Base-by-base conservation (phyloP, 2,797 vertebrate genomes). In the Hemibagrus guttatus region DNA sequence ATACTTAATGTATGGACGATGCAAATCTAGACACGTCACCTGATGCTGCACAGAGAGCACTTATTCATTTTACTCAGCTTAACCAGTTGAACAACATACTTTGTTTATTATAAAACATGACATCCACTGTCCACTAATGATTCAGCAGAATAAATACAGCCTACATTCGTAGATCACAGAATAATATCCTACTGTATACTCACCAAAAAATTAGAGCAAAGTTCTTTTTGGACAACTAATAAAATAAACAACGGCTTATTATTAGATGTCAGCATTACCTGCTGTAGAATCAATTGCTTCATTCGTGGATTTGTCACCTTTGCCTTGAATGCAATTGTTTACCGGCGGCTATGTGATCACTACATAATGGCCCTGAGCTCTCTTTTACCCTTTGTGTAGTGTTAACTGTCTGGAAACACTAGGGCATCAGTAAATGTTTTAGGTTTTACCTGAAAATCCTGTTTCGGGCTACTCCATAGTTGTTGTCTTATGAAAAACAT, bases 401-500 rank as follows among this genome's bases (percentile, higher is more conserved):
- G 58, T 75, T 81, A 88, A 85, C 78, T 66, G 78, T 88, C 61
- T 85, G 63, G 52, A 88, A 83, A 83, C 64, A 56, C 54, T 39
- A 54, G 35, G 6, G 19, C 46, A 54, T 85, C 61, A 17, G 87
- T 88, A 83, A 79, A 83, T 89, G 88, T 83, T 84, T 75, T 84
- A n/a, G 35, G 80, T 87, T 85, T 74, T 87, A 84, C 86, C 88
- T 84, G 84, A 89, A 85, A 87, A 89, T 64, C 88, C 84, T 74
- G 84, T 86, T 88, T 83, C 23, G 46, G 52, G 81, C 80, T 71
- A 49, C 78, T 68, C 69, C 52, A 72, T 85, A 56, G 72, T 39
- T 88, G 84, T 86, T 92, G 92, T 93, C 93, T 93, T 94, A 94
- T 94, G 95, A 95, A 95, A 89, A 89, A 82, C 87, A 75, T 63